phyloP scores from a whole-genome alignment of 1,140 invertebrate genomes.

The Drosophila grimshawi region DNA sequence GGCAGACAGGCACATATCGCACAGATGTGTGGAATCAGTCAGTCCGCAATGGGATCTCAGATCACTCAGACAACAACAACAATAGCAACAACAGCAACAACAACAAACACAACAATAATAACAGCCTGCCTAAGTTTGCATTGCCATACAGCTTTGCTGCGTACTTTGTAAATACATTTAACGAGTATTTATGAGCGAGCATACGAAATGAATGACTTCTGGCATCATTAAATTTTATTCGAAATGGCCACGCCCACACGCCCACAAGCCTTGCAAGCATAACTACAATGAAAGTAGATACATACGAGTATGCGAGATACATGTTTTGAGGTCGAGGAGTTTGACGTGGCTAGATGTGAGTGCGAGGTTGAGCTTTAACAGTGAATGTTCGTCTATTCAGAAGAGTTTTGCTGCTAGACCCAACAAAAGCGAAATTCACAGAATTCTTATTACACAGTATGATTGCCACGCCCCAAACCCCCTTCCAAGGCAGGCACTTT shows the following conservation, averaged over 20 bases:
- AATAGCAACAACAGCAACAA: conserved; percentile 4
- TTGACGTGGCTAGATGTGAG: not conserved
- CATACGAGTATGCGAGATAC: conserved; percentile 33
- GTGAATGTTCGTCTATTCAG: conserved; percentile 12
- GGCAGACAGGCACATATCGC: not conserved
- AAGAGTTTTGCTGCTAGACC: conserved; percentile 48
- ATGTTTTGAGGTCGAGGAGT: conserved; percentile 70
- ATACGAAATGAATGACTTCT: conserved; percentile 76
- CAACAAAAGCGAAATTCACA: conserved; percentile 5
- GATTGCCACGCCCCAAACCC: conserved; percentile 27
- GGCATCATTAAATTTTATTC: conserved; percentile 76
- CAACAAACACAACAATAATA: not conserved
- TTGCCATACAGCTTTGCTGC: conserved; percentile 49
- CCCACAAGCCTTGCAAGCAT: conserved; percentile 5
- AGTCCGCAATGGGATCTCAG: not conserved
- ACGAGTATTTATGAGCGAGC: conserved; percentile 75
- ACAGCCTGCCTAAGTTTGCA: conserved; percentile 39
- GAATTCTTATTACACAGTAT: conserved; percentile 50
- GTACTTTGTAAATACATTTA: conserved; percentile 72
- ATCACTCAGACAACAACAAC: conserved; percentile 5
- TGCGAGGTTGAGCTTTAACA: conserved; percentile 16
- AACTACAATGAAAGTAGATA: conserved; percentile 49
- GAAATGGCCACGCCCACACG: conserved; percentile 40
- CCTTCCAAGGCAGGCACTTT: conserved; percentile 53
- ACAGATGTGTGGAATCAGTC: conserved; percentile 11